Evolutionary conservation across 2,113 vertebrate genomes (phyloP).

Genomic region (Tragelaphus scriptus): DNA sequence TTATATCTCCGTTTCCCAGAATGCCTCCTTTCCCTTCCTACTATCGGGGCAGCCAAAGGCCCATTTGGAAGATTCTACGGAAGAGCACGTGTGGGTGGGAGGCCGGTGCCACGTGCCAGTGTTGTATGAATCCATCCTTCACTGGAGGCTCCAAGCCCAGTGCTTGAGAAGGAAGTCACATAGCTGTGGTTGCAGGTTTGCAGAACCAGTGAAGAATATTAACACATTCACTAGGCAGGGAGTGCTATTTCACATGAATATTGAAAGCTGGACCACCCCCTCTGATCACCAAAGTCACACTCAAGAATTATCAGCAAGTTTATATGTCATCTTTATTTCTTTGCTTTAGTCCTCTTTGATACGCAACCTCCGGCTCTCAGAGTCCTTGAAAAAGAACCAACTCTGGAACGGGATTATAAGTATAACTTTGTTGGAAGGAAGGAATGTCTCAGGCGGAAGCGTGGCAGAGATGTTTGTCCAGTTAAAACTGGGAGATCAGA

Average conservation of each 20-base stretch:
- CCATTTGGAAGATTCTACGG: not conserved
- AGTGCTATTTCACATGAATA: not conserved
- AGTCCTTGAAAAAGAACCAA: constrained; percentile 87
- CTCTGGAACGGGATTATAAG: constrained; percentile 90
- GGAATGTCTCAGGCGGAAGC: constrained; percentile 84
- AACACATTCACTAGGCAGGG: not conserved
- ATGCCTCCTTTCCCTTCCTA: not conserved
- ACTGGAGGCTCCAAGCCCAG: not conserved
- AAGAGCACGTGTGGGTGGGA: not conserved
- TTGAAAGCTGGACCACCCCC: not conserved
- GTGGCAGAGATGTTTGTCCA: constrained; percentile 89
- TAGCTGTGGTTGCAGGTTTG: not conserved
- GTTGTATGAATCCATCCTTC: not conserved
- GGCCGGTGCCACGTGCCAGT: not conserved
- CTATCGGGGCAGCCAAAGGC: not conserved
- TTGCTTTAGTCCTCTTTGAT: constrained; percentile 77
- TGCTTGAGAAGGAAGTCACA: not conserved
- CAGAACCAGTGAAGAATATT: not conserved
- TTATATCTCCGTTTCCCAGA: not conserved
- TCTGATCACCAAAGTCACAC: not conserved
- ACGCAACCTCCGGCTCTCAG: constrained; percentile 77
- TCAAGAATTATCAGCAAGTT: not conserved
- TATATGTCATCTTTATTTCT: not conserved
- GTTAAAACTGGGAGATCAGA: constrained; percentile 93
- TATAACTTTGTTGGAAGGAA: constrained; percentile 92